These are phyloP conservation scores for Aplysia californica DNA, from an alignment of 1,140 invertebrate genomes.

Conservation along the genomic window DNA sequence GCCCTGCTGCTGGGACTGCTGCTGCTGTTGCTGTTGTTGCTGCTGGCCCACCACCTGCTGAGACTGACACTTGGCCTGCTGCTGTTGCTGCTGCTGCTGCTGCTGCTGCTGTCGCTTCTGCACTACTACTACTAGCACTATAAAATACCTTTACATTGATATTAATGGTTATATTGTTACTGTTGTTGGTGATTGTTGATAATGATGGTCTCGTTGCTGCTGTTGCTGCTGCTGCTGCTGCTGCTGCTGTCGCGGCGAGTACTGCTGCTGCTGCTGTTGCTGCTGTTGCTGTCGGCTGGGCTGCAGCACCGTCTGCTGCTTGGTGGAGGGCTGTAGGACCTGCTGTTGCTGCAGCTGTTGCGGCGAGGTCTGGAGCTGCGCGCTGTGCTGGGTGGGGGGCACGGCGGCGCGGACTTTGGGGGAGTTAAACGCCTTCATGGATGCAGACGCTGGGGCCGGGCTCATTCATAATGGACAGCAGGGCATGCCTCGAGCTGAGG, in stretches of 20 bases:
- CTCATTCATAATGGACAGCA: slow-evolving; percentile 9
- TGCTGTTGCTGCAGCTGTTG: slow-evolving; percentile 2
- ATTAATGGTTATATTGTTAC: too few species aligned
- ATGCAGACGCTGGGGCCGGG: neutral
- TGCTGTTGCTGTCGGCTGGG: slow-evolving; percentile 24
- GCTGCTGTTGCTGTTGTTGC: neutral
- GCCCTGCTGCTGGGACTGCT: neutral
- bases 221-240: neutral
- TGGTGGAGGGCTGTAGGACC: slow-evolving; percentile 7
- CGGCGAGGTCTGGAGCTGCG: neutral
- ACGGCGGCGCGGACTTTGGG: neutral
- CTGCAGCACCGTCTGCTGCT: slow-evolving; percentile 17
- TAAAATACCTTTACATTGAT: too few species aligned
- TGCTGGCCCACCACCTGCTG: neutral
- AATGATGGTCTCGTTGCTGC: neutral
- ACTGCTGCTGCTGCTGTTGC: neutral
- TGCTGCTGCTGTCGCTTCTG: slow-evolving; percentile 9
- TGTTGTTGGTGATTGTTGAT: too few species aligned
- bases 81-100: neutral
- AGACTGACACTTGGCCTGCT: neutral
- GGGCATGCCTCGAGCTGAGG: too few species aligned
- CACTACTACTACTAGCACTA: too few species aligned
- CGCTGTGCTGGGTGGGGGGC: slow-evolving; percentile 6
- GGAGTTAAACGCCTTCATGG: slow-evolving; percentile 15
- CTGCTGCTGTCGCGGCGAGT: slow-evolving; percentile 11